Conservation (phyloP, 2,888 invertebrate species). For the Scaptomyza flava region DNA sequence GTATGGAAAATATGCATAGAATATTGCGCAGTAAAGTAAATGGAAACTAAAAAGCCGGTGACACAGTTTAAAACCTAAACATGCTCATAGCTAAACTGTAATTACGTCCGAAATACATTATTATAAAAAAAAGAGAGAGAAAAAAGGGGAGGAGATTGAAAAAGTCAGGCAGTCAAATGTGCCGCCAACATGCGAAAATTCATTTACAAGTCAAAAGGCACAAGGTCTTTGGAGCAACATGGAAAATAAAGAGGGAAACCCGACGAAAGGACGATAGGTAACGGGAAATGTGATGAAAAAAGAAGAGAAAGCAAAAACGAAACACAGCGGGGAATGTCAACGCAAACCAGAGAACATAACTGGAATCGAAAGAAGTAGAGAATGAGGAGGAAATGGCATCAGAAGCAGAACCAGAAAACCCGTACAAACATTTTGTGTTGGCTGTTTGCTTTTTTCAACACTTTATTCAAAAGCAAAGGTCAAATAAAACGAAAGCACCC, state of each 20-base stretch:
- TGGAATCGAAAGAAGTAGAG: constrained; percentile 7
- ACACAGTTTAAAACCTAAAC: constrained; percentile 59
- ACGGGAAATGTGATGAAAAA: constrained; percentile 40
- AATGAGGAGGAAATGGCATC: constrained; percentile 1
- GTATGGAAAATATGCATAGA: background rate
- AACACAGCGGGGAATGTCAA: constrained; percentile 45
- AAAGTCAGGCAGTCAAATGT: constrained; percentile 57
- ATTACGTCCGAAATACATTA: constrained; percentile 66
- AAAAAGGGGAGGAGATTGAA: background rate
- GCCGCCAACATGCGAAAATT: constrained; percentile 66
- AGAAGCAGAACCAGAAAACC: constrained; percentile 19
- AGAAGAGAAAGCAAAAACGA: constrained; percentile 1
- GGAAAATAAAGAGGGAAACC: constrained; percentile 25
- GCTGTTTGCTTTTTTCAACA: constrained; percentile 44
- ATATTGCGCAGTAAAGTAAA: constrained; percentile 12
- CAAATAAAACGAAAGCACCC: constrained; percentile 41
- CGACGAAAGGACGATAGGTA: constrained; percentile 25
- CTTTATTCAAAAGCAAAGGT: constrained; percentile 61
- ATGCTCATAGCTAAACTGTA: constrained; percentile 58
- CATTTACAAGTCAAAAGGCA: constrained; percentile 46
- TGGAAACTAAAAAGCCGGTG: constrained; percentile 39
- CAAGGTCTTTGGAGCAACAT: constrained; percentile 34
- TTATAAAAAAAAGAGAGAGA: constrained; percentile 33
- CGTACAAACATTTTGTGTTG: constrained; percentile 41
- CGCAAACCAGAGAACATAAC: constrained; percentile 10